Conservation (phyloP, 2,797 vertebrate genomes). For the Morus bassanus region DNA sequence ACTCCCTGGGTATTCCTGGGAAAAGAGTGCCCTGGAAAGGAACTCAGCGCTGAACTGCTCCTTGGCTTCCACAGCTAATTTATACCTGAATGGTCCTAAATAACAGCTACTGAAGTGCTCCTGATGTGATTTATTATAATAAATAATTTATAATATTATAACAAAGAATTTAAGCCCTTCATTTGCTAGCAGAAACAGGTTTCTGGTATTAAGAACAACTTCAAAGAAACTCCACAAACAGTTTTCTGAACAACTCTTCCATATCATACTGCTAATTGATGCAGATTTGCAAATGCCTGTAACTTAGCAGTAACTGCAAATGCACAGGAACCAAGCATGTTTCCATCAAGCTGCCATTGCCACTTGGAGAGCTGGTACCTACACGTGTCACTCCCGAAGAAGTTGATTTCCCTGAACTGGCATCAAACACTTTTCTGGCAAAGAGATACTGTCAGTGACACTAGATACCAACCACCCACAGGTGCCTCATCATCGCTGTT, state of each 20-base stretch:
- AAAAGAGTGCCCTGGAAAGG: background rate
- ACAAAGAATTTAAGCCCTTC: background rate
- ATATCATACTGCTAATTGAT: background rate
- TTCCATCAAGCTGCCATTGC: background rate
- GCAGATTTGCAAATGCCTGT: background rate
- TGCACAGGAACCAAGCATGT: background rate
- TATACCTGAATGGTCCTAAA: background rate
- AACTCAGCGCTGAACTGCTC: background rate
- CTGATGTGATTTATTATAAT: background rate
- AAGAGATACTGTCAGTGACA: background rate
- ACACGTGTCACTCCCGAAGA: background rate
- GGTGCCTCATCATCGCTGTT: background rate
- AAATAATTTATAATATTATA: background rate
- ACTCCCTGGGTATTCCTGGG: background rate
- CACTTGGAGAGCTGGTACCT: background rate
- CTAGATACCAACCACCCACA: background rate
- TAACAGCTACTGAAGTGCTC: background rate
- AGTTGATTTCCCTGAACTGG: background rate
- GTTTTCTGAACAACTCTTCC: background rate
- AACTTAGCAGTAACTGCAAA: background rate
- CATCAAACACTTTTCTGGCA: background rate
- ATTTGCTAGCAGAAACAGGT: background rate
- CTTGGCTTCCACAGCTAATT: background rate
- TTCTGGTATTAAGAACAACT: background rate
- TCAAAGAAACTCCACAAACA: background rate